Conservation (phyloP, 2,888 invertebrate species). For the Mesorhabditis spiculigera region DNA sequence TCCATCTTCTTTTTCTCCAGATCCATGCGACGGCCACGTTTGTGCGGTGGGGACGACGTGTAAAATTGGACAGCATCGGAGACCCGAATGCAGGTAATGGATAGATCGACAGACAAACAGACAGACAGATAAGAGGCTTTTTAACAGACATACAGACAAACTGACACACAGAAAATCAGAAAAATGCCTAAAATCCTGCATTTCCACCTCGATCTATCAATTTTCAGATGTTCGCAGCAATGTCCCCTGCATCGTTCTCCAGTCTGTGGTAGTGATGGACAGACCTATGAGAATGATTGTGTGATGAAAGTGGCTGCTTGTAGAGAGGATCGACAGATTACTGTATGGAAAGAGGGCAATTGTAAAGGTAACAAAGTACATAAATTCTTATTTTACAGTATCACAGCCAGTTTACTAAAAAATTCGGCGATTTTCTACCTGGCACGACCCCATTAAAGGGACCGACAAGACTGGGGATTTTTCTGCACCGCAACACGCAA, state of each 20-base stretch:
- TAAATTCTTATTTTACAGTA: too few species aligned
- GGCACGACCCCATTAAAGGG: too few species aligned
- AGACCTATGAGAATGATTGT: conserved; percentile 73
- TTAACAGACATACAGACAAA: too few species aligned
- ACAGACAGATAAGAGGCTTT: too few species aligned
- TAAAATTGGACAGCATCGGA: conserved; percentile 75
- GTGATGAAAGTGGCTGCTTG: conserved; percentile 77
- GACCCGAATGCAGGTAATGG: conserved; percentile 70
- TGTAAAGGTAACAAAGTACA: conserved; percentile 68
- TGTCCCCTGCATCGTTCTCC: conserved; percentile 76
- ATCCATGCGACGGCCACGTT: conserved; percentile 77
- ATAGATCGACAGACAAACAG: too few species aligned
- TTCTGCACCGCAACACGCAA: too few species aligned
- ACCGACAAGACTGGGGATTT: too few species aligned
- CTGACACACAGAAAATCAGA: too few species aligned
- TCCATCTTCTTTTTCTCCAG: conserved; percentile 57
- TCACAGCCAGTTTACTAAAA: too few species aligned
- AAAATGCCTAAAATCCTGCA: too few species aligned
- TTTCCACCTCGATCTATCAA: neutral
- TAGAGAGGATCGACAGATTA: conserved; percentile 69
- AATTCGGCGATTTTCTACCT: too few species aligned
- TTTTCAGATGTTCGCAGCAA: conserved; percentile 74
- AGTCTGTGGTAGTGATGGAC: conserved; percentile 67
- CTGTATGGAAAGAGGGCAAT: conserved; percentile 75
- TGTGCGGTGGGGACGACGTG: conserved; percentile 79